Base-by-base conservation (phyloP, 2,113 vertebrate species). In the Chaetops frenatus region DNA sequence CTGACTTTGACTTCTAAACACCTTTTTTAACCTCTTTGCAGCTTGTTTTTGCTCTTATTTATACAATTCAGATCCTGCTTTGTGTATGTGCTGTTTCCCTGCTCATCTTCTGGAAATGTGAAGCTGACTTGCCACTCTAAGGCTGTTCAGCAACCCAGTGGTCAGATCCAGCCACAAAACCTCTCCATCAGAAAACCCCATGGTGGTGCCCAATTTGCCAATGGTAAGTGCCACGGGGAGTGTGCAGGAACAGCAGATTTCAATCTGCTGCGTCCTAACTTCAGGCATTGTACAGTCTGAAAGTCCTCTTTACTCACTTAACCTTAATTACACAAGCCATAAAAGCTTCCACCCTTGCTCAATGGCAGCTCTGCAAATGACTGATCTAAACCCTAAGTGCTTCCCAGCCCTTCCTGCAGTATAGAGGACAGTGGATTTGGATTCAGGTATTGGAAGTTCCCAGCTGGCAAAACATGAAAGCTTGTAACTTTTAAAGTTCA, bases 401-500 rank as follows among this genome's bases (percentile, higher is more conserved):
- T 86, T 10, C 77, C 60, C 45, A 44, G 57, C 9, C 36, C 15
- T 42, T 54, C 13, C 50, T 58, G 56, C 0, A 0, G 21, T 5
- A 35, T 1, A n/a, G 36, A 47, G 31, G 47, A 38, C 3, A 5
- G 24, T 18, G 86, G 56, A 38, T 86, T 74, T 84, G 65, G 70
- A 74, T 38, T 40, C 42, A 24, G 16, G 23, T 42, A 35, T 48
- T 1, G 2, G 48, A 27, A 95, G 27, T 17, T 79, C 51, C 36
- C 42, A 33, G 40, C 15, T 10, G 12, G 38, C 11, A 47, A 77
- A 50, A 48, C 28, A 25, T 20, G 66, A 77, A 77, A 61, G 44
- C 22, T 18, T 44, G 6, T 29, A 22, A 58, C 29, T 70, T 69
- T 22, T 50, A 1, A 57, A 78, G 19, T 40, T 40, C 28, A 8